Conservation (phyloP, 23 tunicate species). For the Botrylloides violaceus region DNA sequence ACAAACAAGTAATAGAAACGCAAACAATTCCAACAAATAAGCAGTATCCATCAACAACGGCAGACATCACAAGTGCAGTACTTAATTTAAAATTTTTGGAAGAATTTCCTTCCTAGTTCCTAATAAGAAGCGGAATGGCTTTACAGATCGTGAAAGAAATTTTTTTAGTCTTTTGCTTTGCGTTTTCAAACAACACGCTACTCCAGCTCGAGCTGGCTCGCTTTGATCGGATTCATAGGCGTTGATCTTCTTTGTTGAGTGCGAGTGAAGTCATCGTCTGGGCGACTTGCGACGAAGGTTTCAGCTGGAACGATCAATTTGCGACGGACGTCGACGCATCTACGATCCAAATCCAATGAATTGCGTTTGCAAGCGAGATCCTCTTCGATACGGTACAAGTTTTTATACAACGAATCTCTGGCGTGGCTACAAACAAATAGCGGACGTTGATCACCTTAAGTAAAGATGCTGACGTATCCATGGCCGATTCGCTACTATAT, state of each 20-base stretch:
- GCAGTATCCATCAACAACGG: neutral
- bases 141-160: neutral
- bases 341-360: slow-evolving; percentile 61
- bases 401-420: slow-evolving; percentile 64
- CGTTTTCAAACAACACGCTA: too few species aligned
- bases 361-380: slow-evolving; percentile 91
- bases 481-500: too few species aligned
- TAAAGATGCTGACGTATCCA: too few species aligned
- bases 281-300: slow-evolving; percentile 64
- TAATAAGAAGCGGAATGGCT: slow-evolving; percentile 1
- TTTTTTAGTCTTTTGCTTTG: neutral
- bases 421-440: slow-evolving; percentile 80
- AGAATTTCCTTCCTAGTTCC: neutral
- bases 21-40: neutral
- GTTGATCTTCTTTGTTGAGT: slow-evolving; percentile 71
- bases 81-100: neutral
- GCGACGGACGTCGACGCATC: slow-evolving; percentile 82
- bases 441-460: too few species aligned
- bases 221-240: slow-evolving; percentile 64
- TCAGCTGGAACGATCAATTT: slow-evolving; percentile 82
- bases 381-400: slow-evolving; percentile 67
- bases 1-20: too few species aligned
- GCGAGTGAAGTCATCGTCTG: slow-evolving; percentile 66
- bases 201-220: slow-evolving; percentile 66
- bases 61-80: neutral